Evolutionary conservation across 2,888 invertebrate species (phyloP).

Genomic region (Sycophila texana): DNA sequence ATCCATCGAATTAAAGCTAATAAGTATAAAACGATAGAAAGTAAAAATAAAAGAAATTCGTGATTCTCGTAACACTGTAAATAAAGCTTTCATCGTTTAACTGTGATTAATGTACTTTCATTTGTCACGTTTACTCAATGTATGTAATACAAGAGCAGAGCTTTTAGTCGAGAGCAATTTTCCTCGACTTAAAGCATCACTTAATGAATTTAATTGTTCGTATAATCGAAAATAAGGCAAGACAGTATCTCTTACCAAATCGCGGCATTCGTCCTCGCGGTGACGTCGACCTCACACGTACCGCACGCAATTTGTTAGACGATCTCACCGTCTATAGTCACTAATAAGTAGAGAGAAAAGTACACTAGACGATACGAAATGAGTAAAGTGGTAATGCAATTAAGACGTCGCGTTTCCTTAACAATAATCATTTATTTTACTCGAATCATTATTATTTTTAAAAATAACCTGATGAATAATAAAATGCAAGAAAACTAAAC

Average conservation of each 20-base stretch:
- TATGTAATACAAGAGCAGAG: too few relatives aligned
- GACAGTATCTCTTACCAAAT: slow-evolving; percentile 11
- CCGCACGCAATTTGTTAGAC: slow-evolving; percentile 7
- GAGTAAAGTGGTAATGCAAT: not conserved
- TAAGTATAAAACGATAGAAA: too few relatives aligned
- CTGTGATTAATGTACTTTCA: too few relatives aligned
- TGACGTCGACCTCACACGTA: not conserved
- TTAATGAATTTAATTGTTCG: not conserved
- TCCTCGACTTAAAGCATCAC: not conserved
- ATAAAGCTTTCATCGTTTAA: too few relatives aligned
- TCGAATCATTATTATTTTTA: not conserved
- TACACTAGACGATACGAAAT: not conserved
- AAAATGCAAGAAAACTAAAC: too few relatives aligned
- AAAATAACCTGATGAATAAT: too few relatives aligned
- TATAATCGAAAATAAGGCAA: slow-evolving; percentile 6
- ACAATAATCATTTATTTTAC: not conserved
- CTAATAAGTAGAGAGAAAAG: slow-evolving; percentile 2
- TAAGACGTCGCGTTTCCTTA: not conserved
- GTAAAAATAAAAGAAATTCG: too few relatives aligned
- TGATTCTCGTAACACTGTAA: too few relatives aligned
- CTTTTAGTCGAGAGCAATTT: too few relatives aligned
- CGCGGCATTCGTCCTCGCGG: slow-evolving; percentile 27
- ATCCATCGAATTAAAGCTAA: too few relatives aligned
- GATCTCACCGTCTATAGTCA: not conserved
- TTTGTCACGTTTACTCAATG: too few relatives aligned